phyloP scores from a whole-genome alignment of 1,140 invertebrate genomes.

The Oncopeltus fasciatus region DNA sequence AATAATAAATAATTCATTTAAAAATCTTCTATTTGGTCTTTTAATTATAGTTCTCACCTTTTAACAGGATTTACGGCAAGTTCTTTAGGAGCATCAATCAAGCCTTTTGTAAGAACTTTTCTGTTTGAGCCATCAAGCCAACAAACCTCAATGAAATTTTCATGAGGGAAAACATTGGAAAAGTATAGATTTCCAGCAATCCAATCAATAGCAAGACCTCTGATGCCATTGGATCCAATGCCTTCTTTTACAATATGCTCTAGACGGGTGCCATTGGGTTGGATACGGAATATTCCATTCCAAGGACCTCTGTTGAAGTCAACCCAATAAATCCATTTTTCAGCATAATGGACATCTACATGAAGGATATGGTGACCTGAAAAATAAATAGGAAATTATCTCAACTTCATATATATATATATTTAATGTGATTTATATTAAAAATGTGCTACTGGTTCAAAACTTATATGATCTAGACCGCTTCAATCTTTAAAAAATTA shows the following conservation, averaged over 20 bases:
- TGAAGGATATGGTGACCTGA: conserved; percentile 69
- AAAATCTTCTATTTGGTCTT: too few relatives aligned
- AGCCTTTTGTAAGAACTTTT: conserved; percentile 82
- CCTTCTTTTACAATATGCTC: conserved; percentile 76
- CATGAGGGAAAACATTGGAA: conserved; percentile 92
- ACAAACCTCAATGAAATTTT: conserved; percentile 91
- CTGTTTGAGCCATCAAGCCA: conserved; percentile 80
- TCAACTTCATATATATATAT: too few relatives aligned
- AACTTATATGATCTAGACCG: too few relatives aligned
- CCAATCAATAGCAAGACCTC: conserved; percentile 91
- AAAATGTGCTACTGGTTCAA: too few relatives aligned
- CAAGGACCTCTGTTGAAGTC: conserved; percentile 81
- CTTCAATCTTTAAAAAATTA: too few relatives aligned
- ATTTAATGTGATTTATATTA: too few relatives aligned
- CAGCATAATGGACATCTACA: conserved; percentile 72
- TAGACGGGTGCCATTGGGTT: conserved; percentile 75
- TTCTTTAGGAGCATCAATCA: conserved; percentile 82
- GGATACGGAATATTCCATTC: conserved; percentile 84
- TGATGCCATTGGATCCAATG: conserved; percentile 87
- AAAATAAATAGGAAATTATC: too few relatives aligned
- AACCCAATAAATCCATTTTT: conserved; percentile 92
- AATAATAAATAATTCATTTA: too few relatives aligned
- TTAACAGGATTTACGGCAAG: conserved; percentile 93
- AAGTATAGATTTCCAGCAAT: conserved; percentile 93
- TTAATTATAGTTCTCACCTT: too few relatives aligned